phyloP scores from a whole-genome alignment of 64 coral and sea anemone genomes.

The Stylophora pistillata region DNA sequence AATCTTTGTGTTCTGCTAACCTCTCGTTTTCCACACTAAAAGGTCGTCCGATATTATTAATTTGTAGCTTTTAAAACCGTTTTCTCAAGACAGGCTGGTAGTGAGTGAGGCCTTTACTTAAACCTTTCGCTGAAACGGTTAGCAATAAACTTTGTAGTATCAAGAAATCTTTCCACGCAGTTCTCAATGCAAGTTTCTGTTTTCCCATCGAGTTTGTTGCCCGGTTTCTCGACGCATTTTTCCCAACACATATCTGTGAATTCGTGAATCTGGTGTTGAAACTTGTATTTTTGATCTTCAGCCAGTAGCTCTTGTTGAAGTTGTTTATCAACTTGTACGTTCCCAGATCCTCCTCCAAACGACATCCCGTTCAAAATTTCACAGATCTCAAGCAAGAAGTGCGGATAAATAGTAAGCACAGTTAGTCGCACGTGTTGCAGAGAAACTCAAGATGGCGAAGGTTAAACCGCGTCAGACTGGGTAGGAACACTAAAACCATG shows the following conservation, averaged over 20 bases:
- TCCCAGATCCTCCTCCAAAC: conserved; percentile 30
- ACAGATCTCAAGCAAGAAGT: background rate
- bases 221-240: conserved; percentile 89
- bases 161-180: conserved; percentile 97
- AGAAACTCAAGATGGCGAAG: conserved; percentile 1
- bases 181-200: conserved; percentile 90
- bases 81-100: background rate
- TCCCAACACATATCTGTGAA: conserved; percentile 99
- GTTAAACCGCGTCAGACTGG: background rate
- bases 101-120: background rate
- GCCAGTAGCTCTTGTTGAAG: conserved; percentile 82
- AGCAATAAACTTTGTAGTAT: conserved; percentile 84
- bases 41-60: too few relatives aligned
- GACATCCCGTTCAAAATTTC: conserved; percentile 1
- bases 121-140: conserved; percentile 73
- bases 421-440: background rate
- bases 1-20: too few relatives aligned
- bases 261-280: conserved; percentile 83
- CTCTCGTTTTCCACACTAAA: too few relatives aligned
- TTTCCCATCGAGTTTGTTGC: conserved; percentile 81
- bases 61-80: too few relatives aligned
- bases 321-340: conserved; percentile 63
- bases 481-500: background rate
- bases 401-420: too few relatives aligned
- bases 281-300: conserved; percentile 93